Conservation (phyloP, 37 sponge, comb jelly and placozoan species). For the Spongilla lacustris region DNA sequence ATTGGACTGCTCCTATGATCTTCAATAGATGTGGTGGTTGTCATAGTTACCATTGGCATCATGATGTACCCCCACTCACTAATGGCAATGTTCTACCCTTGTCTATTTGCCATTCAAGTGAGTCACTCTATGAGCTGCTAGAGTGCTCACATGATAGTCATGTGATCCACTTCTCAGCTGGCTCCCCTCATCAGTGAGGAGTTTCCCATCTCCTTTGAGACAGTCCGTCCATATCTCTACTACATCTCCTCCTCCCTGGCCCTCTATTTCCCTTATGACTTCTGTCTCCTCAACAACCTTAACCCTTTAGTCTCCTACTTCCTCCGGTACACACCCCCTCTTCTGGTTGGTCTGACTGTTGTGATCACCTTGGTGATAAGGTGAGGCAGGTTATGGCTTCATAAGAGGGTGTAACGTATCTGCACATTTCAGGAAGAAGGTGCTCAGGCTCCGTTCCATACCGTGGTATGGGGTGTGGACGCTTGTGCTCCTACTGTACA, state of each 20-base stretch:
- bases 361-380: conserved; percentile 5
- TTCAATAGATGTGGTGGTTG: conserved; percentile 4
- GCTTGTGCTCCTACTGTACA: conserved; percentile 21
- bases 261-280: conserved; percentile 64
- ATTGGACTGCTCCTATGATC: background rate
- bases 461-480: conserved; percentile 48
- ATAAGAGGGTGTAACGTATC: too few relatives aligned
- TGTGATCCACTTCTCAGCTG: conserved; percentile 28
- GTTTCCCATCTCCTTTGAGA: conserved; percentile 18
- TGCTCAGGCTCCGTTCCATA: conserved; percentile 1
- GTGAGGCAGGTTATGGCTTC: too few relatives aligned
- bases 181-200: too few relatives aligned
- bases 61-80: conserved; percentile 11
- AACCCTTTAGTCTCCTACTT: conserved; percentile 24
- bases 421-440: background rate
- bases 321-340: conserved; percentile 45
- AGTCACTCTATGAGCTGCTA: background rate
- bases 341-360: background rate
- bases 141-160: background rate
- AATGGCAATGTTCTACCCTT: conserved; percentile 26
- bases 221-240: conserved; percentile 35
- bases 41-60: background rate
- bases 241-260: conserved; percentile 30
- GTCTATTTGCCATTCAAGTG: conserved; percentile 39
- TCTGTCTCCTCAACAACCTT: conserved; percentile 40